Evolutionary conservation across 37 sponge, comb jelly and placozoan genomes (phyloP), one percentile per base, ranked within the genome.

Genomic region (Diacarnus erythraeanus): DNA sequence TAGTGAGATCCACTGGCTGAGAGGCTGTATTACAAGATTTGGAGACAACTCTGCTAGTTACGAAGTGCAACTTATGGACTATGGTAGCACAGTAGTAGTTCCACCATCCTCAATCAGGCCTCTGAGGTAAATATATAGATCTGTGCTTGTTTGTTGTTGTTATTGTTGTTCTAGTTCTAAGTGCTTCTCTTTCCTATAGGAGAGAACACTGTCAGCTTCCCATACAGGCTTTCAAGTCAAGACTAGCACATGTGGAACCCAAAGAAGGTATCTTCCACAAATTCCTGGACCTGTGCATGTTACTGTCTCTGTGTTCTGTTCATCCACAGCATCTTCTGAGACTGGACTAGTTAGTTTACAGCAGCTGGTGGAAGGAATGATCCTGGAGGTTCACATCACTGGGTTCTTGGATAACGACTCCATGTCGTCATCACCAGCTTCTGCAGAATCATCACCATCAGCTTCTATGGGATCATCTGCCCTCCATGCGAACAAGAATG

Each of bases 11-110:
- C 80, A 87, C 76, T 87, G 87, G 87, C 77, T 87, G 68, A 42
- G 87, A 56, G 87, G 80, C 1, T 59, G 57, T 2, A 76, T 87
- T 57, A 57, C 61, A 3, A 75, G 57, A 71, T 40, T 59, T 0
- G 60, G 70, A 5, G 81, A 80, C 31, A 77, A 76, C 0, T 47
- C 38, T 3, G 6, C 38, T 38, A 80, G 17, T 69, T 87, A 69
- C 42, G 87, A 80, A 51, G 75, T 87, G 22, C 69, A 76, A 51
- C 77, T 87, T 40, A 66, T 80, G 59, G 87, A 87, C 71, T 87
- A 87, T 75, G 87, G 87, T 5, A 87, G 87, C 61, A 57, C 71
- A 42, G 87, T 87, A 15, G 59, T 87, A 29, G 77, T 87, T 3
- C 76, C 87, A 25, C 38, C 59, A 22, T 57, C 81, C 1, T 27